These are phyloP conservation scores for Trichopoda pennipes DNA, from an alignment of 2,888 invertebrate genomes.

Conservation along the genomic window DNA sequence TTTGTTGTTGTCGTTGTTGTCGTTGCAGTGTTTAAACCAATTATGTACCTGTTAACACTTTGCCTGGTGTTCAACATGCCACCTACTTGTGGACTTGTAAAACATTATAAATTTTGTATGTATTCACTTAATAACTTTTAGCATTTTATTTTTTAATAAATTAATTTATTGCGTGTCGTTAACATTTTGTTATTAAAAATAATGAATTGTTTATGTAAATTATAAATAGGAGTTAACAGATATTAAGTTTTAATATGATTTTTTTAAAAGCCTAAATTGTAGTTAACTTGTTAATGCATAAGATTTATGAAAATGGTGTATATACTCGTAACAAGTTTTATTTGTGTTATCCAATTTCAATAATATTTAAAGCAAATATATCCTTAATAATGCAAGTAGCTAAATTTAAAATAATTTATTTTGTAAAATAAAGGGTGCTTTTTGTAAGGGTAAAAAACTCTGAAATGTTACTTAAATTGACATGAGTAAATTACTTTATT, in stretches of 20 bases:
- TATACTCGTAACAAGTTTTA: too few species aligned
- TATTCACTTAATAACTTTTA: conserved; percentile 42
- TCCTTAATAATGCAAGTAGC: too few species aligned
- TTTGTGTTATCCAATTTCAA: too few species aligned
- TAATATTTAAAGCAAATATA: too few species aligned
- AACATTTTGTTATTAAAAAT: conserved; percentile 58
- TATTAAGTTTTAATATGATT: background rate
- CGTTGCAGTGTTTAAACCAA: conserved; percentile 43
- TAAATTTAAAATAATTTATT: too few species aligned
- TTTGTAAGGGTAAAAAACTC: too few species aligned
- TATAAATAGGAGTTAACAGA: background rate
- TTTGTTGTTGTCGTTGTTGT: conserved; percentile 11
- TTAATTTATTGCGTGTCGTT: conserved; percentile 62
- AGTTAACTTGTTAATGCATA: too few species aligned
- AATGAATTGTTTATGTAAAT: conserved; percentile 50
- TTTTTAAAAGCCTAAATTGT: too few species aligned
- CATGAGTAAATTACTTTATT: too few species aligned
- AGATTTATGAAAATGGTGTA: too few species aligned
- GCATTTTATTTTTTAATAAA: conserved; percentile 44
- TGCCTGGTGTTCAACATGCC: conserved; percentile 20
- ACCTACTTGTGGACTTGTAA: conserved; percentile 20
- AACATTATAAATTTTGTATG: background rate
- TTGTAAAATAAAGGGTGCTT: too few species aligned
- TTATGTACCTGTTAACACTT: conserved; percentile 58
- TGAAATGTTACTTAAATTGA: too few species aligned